These are phyloP conservation scores for Enteromius viviparus DNA, from an alignment of 2,797 vertebrate genomes.

Conservation along the genomic window DNA sequence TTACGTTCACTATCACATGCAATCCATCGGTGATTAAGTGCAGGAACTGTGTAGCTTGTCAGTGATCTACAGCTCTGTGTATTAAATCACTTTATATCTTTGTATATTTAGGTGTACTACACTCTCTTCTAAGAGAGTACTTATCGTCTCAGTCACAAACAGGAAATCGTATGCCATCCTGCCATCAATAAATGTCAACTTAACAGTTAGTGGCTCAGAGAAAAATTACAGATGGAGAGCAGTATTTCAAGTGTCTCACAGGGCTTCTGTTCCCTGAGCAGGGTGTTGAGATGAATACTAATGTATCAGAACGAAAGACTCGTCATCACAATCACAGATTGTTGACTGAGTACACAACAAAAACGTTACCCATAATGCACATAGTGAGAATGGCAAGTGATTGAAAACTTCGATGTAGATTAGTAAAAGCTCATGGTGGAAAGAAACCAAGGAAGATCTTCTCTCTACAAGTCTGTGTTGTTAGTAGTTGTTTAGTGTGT, in stretches of 20 bases:
- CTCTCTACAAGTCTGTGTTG: not conserved
- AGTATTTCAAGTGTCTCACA: not conserved
- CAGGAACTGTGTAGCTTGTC: no score
- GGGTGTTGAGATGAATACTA: not conserved
- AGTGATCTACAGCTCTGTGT: no score
- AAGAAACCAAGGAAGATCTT: not conserved
- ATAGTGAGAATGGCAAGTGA: not conserved
- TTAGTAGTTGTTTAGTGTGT: not conserved
- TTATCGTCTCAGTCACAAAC: not conserved
- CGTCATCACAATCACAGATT: not conserved
- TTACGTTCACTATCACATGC: no score
- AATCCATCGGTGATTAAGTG: no score
- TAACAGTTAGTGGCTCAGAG: not conserved
- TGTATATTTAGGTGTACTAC: no score
- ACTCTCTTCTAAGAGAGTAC: not conserved
- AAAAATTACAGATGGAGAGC: not conserved
- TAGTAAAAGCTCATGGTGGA: no score
- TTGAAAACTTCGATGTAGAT: no score
- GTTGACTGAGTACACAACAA: not conserved
- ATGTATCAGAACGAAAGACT: not conserved
- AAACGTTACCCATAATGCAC: not conserved
- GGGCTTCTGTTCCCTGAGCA: not conserved
- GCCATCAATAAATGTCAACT: not conserved
- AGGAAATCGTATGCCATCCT: not conserved
- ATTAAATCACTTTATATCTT: no score